phyloP scores from a whole-genome alignment of 2,113 vertebrate species.

The cattle (Bos taurus) region DNA sequence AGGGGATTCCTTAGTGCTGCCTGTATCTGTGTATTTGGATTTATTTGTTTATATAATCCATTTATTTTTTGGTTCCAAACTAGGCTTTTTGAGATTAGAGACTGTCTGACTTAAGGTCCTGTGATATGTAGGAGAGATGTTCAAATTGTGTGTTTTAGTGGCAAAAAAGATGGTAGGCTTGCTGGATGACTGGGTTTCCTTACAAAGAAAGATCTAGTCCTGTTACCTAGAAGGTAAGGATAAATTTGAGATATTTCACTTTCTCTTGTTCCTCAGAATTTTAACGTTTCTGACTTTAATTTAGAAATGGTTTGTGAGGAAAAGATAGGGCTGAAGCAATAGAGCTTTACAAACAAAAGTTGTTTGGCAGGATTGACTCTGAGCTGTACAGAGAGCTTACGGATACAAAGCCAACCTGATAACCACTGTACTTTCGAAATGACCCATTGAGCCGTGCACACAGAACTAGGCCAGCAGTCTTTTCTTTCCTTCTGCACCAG shows the following conservation, averaged over 20 bases:
- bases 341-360: slow-evolving; percentile 25
- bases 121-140: neutral
- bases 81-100: neutral
- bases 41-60: slow-evolving; percentile 32
- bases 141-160: slow-evolving; percentile 14
- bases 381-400: neutral
- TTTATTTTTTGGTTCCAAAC: neutral
- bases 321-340: neutral
- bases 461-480: neutral
- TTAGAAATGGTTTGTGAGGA: neutral
- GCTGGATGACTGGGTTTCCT: neutral
- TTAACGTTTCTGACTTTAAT: neutral
- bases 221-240: neutral
- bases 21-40: neutral
- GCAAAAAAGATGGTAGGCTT: neutral
- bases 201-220: neutral
- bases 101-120: slow-evolving; percentile 3
- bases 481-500: neutral
- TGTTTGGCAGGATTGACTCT: slow-evolving; percentile 18
- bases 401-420: neutral
- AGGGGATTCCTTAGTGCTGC: neutral
- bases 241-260: slow-evolving; percentile 3
- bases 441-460: neutral
- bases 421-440: neutral
- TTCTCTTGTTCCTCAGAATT: slow-evolving; percentile 16